Conservation (phyloP, 2,113 vertebrate species). For the Potamarius usumacintae region DNA sequence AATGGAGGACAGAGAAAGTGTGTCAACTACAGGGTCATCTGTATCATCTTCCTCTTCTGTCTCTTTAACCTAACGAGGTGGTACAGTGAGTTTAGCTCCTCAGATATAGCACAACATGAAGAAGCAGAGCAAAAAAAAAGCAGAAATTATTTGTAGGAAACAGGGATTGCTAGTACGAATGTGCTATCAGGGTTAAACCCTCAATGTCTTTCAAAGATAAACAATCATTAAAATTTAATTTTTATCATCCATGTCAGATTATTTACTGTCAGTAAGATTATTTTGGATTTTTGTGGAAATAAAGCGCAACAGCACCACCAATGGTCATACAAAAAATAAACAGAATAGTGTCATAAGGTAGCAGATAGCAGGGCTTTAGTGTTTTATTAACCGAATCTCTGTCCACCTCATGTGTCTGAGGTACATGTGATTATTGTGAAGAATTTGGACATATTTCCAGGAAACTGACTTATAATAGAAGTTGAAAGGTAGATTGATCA, state of each 20-base stretch:
- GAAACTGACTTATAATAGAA: background rate
- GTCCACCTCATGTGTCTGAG: background rate
- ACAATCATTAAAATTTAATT: background rate
- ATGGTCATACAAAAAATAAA: background rate
- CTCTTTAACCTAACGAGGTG: conserved; percentile 55
- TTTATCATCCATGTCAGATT: background rate
- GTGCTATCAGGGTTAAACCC: no score
- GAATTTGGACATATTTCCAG: background rate
- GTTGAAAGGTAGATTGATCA: background rate
- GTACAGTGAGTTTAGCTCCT: background rate
- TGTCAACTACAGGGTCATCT: conserved; percentile 47
- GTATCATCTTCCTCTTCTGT: conserved; percentile 46
- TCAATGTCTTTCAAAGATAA: background rate
- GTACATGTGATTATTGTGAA: background rate
- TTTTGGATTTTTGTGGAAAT: background rate
- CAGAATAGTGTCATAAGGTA: background rate
- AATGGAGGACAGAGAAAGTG: conserved; percentile 55
- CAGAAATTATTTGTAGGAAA: background rate
- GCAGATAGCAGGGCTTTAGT: background rate
- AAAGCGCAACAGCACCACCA: conserved; percentile 22
- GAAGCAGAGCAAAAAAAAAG: background rate
- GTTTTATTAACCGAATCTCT: background rate
- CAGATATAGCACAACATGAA: background rate
- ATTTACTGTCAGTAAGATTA: background rate
- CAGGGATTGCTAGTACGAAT: background rate